These are phyloP conservation scores for Paramisgurnus dabryanus DNA, from an alignment of 2,113 vertebrate genomes.

Conservation along the genomic window DNA sequence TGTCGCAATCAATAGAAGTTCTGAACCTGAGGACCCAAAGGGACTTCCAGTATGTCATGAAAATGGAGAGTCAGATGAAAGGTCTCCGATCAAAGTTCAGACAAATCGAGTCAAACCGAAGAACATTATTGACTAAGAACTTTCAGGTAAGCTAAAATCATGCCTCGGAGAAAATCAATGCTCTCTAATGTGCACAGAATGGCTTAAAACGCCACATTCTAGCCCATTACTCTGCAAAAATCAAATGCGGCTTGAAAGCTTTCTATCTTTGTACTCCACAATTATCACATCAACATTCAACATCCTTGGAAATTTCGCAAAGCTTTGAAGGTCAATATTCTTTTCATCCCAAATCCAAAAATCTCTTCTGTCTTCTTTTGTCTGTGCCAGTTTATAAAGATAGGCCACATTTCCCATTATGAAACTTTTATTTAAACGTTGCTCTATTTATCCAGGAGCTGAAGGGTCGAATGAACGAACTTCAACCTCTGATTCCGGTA, in stretches of 20 bases:
- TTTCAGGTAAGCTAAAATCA: slow-evolving; percentile 81
- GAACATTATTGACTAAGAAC: slow-evolving; percentile 90
- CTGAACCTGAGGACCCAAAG: slow-evolving; percentile 95
- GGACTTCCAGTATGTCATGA: slow-evolving; percentile 98
- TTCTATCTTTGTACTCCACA: background rate
- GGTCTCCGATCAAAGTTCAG: slow-evolving; percentile 93
- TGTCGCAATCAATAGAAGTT: slow-evolving; percentile 98
- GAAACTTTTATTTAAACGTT: background rate
- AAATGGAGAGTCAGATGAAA: slow-evolving; percentile 99
- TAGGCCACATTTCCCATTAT: background rate
- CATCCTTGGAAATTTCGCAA: background rate
- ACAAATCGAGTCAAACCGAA: slow-evolving; percentile 94
- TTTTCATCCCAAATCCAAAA: background rate
- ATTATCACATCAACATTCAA: background rate
- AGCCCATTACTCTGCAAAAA: slow-evolving; percentile 5
- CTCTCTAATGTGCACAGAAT: background rate
- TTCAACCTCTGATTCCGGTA: slow-evolving; percentile 92
- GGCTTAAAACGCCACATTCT: background rate
- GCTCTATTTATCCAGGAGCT: slow-evolving; percentile 79
- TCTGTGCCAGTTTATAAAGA: background rate
- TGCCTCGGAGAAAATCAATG: slow-evolving; percentile 24
- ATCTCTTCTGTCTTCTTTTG: no score
- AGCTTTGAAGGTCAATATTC: background rate
- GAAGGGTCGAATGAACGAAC: slow-evolving; percentile 95
- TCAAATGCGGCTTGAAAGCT: background rate